Percentiles rank a stretch among this genome's conserved stretches.
Evolutionary conservation across 2,113 vertebrate genomes (phyloP).

Genomic region (Azemiops feae): DNA sequence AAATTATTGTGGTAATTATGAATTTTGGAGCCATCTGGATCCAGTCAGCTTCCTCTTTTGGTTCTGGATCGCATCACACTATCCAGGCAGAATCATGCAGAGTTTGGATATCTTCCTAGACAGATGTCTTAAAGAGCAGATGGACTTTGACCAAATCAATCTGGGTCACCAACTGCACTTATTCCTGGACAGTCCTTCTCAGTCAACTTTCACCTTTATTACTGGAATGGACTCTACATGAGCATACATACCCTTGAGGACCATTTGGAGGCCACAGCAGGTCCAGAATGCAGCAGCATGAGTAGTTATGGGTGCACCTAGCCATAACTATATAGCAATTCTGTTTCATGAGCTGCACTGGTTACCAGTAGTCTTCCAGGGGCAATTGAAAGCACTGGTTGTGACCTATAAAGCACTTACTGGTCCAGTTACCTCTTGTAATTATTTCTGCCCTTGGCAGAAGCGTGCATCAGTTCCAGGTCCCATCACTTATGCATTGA

Average conservation of each 20-base stretch:
- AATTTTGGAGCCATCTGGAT: neutral
- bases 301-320: neutral
- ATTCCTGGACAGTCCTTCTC: neutral
- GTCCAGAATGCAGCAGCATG: neutral
- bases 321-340: too few relatives aligned
- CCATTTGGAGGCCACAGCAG: neutral
- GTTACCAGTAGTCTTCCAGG: neutral
- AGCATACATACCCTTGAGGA: neutral
- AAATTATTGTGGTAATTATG: neutral
- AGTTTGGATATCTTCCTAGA: neutral
- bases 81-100: too few relatives aligned
- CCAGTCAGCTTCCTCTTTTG: neutral
- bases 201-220: neutral
- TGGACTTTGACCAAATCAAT: neutral
- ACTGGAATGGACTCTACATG: neutral
- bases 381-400: neutral
- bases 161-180: neutral
- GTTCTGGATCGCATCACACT: neutral
- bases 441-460: too few relatives aligned
- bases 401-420: neutral
- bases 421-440: neutral
- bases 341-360: too few relatives aligned
- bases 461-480: neutral
- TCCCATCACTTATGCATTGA: neutral
- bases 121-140: neutral